Evolutionary conservation across 2,888 invertebrate genomes (phyloP), one percentile per base, ranked within the genome.

Genomic region (Odontocolon sp.): DNA sequence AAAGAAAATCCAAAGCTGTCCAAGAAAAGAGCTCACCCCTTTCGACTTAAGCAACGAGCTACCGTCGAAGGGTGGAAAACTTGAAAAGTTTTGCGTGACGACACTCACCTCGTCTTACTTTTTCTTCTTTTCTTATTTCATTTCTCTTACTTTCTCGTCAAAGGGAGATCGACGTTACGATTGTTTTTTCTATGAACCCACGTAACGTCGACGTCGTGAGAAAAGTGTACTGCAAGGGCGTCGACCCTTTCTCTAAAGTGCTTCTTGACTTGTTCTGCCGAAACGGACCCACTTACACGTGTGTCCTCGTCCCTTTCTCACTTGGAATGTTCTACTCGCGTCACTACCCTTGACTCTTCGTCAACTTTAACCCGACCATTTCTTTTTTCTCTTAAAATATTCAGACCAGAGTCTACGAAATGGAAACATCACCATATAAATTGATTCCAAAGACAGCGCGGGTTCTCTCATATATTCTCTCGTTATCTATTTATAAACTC

Each of bases 381-480:
- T 59, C 64, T 64, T 21, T 40, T 9, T 56, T 74, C 67, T 70
- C 11, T 11, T 18, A 26, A 33, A 54, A 64, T 66, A 42, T 59
- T 57, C 38, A 31, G 31, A 8, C 3, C 61, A 14, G 5, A 21
- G 64, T 33, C 42, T 63, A 47, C 47, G 68, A 54, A 73, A 67
- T 73, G 66, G 57, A 61, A 73, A 61, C 54, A 73, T 73, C 73
- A 68, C 59, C 74, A 68, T 68, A 68, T 68, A 68, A 68, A 74
- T 74, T 74, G 74, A 74, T 63, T 63, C 61, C 36, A 59, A 67
- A 67, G 42, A 67, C 59, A 61, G 18, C 38, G 33, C 11, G 38
- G 21, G 36, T n/a, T 56, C 18, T 8, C 14, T 8, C 28, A 18
- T 61, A 28, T 38, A 54, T 38, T 45, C 9, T 6, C 50, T 40